Conservation (phyloP, 2,888 invertebrate species). For the Xylota segnis region DNA sequence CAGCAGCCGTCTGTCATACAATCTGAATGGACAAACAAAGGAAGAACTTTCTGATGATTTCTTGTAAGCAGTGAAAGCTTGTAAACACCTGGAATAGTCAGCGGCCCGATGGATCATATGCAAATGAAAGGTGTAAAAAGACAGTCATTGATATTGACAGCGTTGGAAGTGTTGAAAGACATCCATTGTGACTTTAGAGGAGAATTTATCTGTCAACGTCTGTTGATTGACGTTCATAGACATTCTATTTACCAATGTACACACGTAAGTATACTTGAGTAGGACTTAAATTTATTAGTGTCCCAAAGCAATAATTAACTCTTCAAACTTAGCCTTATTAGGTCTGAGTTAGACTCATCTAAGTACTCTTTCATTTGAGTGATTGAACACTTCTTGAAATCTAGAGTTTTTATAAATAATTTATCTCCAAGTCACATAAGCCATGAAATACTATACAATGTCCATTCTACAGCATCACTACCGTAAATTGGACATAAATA, state of each 20-base stretch:
- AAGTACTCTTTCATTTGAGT: too few species aligned
- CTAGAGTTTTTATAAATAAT: too few species aligned
- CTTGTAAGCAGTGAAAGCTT: conserved; percentile 51
- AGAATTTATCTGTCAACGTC: conserved; percentile 7
- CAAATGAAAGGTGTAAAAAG: conserved; percentile 32
- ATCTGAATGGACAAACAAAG: conserved; percentile 20
- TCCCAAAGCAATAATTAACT: not conserved
- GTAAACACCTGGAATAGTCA: conserved; percentile 51
- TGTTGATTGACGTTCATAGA: not conserved
- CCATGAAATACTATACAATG: too few species aligned
- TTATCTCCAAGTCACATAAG: too few species aligned
- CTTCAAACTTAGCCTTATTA: too few species aligned
- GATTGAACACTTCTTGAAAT: too few species aligned
- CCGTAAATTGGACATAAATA: too few species aligned
- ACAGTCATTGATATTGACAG: conserved; percentile 5
- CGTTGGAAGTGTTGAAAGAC: conserved; percentile 13
- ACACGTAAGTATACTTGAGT: not conserved
- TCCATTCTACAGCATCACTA: too few species aligned
- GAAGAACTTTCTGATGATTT: conserved; percentile 19
- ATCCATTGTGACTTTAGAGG: conserved; percentile 11
- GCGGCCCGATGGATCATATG: conserved; percentile 18
- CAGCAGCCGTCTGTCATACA: conserved; percentile 41
- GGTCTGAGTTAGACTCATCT: too few species aligned
- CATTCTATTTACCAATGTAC: not conserved
- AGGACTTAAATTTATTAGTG: not conserved